Evolutionary conservation across 2,797 vertebrate genomes (phyloP).

Genomic region (Luscinia luscinia): DNA sequence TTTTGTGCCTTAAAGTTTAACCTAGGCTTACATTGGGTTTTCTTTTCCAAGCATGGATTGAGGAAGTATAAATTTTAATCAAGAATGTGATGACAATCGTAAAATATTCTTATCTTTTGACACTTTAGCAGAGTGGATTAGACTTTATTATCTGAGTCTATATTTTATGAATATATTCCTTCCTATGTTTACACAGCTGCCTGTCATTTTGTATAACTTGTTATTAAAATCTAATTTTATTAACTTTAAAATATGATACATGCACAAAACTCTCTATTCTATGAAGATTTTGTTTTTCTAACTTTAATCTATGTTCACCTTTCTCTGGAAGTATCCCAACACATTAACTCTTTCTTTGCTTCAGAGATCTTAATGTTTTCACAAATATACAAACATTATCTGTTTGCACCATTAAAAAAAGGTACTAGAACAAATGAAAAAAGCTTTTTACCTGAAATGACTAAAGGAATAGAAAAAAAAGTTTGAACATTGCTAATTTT

Average conservation of each 20-base stretch:
- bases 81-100: background rate
- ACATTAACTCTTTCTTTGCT: background rate
- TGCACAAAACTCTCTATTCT: background rate
- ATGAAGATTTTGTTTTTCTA: background rate
- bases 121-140: background rate
- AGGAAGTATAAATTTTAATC: background rate
- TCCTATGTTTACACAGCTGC: background rate
- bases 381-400: background rate
- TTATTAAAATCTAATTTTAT: background rate
- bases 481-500: fast-evolving
- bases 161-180: background rate
- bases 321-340: background rate
- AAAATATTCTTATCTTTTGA: background rate
- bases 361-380: background rate
- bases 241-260: background rate
- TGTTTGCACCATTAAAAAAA: background rate
- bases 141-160: background rate
- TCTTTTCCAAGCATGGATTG: background rate
- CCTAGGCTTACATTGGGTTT: background rate
- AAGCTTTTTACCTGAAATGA: background rate
- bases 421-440: background rate
- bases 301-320: background rate
- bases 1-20: background rate
- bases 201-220: background rate
- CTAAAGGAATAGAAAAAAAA: background rate